These are phyloP conservation scores for Dreissena polymorpha DNA, from an alignment of 1,140 invertebrate species.

Conservation along the genomic window DNA sequence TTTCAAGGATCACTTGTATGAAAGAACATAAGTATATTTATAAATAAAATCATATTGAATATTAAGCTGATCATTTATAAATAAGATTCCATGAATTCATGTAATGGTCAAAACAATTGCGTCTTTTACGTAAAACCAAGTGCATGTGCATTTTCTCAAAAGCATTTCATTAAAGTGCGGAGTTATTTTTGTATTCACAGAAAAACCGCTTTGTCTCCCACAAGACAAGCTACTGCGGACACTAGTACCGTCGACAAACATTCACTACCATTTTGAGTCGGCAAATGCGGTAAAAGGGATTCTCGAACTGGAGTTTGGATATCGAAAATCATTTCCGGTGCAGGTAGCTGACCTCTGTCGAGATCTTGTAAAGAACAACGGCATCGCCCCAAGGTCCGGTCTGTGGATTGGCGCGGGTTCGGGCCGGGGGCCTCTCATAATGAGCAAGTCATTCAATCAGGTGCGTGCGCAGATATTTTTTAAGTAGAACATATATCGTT, in stretches of 20 bases:
- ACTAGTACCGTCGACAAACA: conserved; percentile 63
- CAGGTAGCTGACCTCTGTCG: conserved; percentile 60
- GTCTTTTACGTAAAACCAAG: too few species aligned
- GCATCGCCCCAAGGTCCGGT: conserved; percentile 55
- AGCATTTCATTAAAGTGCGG: too few species aligned
- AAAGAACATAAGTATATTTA: too few species aligned
- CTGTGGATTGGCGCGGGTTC: conserved; percentile 69
- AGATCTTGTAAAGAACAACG: conserved; percentile 47
- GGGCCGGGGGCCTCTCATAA: conserved; percentile 68
- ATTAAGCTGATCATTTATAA: too few species aligned
- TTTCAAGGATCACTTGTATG: too few species aligned
- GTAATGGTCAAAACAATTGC: too few species aligned
- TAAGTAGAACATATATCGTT: background rate
- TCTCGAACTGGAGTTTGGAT: conserved; percentile 74
- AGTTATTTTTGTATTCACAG: conserved; percentile 21
- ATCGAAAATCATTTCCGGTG: conserved; percentile 68
- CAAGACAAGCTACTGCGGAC: conserved; percentile 44
- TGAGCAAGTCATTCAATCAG: conserved; percentile 67
- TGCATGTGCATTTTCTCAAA: too few species aligned
- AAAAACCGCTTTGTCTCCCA: conserved; percentile 52
- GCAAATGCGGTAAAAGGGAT: conserved; percentile 65
- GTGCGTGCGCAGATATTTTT: conserved; percentile 55
- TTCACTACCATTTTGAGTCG: conserved; percentile 67
- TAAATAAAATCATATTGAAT: too few species aligned
- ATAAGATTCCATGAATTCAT: too few species aligned